Conservation (phyloP, 2,888 invertebrate species). For the Leptinotarsa tumamoca region DNA sequence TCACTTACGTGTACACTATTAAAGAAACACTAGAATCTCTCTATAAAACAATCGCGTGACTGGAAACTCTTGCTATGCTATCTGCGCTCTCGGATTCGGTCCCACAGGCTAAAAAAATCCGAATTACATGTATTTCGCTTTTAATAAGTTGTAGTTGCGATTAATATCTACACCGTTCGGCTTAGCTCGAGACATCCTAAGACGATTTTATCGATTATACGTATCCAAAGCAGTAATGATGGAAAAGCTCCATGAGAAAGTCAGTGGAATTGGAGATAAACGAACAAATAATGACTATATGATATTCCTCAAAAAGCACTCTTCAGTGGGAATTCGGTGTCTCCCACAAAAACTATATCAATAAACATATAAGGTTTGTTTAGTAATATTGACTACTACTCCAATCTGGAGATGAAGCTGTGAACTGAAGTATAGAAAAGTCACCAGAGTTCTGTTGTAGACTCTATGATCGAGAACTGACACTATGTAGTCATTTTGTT, state of each 20-base stretch:
- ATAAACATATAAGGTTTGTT: no score
- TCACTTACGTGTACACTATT: constrained; percentile 4
- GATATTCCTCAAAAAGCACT: no score
- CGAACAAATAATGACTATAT: neutral
- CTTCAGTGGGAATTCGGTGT: no score
- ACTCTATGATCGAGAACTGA: no score
- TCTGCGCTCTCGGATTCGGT: constrained; percentile 23
- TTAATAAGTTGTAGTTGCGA: constrained; percentile 28
- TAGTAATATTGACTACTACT: no score
- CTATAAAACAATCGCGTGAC: constrained; percentile 29
- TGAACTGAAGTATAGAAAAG: no score
- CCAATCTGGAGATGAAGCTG: no score
- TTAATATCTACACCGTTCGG: constrained; percentile 18
- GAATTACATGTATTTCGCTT: constrained; percentile 28
- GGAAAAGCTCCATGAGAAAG: constrained; percentile 7
- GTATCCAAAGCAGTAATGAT: neutral
- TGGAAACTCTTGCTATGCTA: constrained; percentile 23
- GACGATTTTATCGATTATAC: constrained; percentile 12
- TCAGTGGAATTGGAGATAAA: neutral
- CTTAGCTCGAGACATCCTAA: constrained; percentile 18
- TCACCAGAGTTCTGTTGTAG: no score
- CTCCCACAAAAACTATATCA: no score
- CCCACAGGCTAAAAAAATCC: constrained; percentile 21
- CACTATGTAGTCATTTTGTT: no score
- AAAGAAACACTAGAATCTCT: constrained; percentile 18